phyloP scores from a whole-genome alignment of 2,797 vertebrate genomes.

The Neostethus bicornis region DNA sequence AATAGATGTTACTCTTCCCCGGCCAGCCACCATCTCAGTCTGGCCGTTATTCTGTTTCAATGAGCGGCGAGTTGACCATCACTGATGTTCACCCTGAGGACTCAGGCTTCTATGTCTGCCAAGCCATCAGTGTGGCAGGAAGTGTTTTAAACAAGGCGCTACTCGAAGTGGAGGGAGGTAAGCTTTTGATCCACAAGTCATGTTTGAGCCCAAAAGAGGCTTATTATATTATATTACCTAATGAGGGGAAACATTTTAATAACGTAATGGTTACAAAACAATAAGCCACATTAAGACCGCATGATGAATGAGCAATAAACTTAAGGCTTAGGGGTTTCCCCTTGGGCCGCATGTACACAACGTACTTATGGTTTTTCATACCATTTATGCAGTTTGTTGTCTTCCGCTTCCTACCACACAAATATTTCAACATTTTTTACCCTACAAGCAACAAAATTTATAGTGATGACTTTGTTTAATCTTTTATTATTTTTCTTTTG shows the following conservation, averaged over 20 bases:
- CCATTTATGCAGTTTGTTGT: constrained; percentile 30
- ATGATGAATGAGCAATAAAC: constrained; percentile 47
- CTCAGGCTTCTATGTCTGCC: constrained; percentile 94
- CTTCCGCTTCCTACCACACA: constrained; percentile 42
- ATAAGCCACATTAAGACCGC: constrained; percentile 24
- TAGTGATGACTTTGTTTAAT: constrained; percentile 13
- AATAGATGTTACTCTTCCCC: constrained; percentile 90
- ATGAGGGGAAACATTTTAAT: constrained; percentile 56
- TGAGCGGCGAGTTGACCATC: constrained; percentile 89
- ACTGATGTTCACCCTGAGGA: constrained; percentile 83
- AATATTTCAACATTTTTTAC: constrained; percentile 29
- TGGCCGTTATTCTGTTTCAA: constrained; percentile 87
- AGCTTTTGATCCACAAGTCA: constrained; percentile 17
- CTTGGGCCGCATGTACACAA: constrained; percentile 40
- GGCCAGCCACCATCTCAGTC: constrained; percentile 85
- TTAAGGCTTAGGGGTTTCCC: constrained; percentile 41
- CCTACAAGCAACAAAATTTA: constrained; percentile 17
- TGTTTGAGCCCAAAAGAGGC: constrained; percentile 7
- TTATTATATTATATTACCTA: constrained; percentile 38
- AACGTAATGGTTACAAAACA: constrained; percentile 48
- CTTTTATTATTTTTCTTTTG: constrained; percentile 8
- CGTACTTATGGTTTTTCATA: constrained; percentile 31
- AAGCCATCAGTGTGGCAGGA: constrained; percentile 95
- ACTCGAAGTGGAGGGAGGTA: constrained; percentile 89
- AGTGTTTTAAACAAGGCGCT: constrained; percentile 89